A percentile compares a stretch with the other conserved stretches of the same genome.
Conservation (phyloP, 1,140 invertebrate species). For the Sitophilus oryzae region DNA sequence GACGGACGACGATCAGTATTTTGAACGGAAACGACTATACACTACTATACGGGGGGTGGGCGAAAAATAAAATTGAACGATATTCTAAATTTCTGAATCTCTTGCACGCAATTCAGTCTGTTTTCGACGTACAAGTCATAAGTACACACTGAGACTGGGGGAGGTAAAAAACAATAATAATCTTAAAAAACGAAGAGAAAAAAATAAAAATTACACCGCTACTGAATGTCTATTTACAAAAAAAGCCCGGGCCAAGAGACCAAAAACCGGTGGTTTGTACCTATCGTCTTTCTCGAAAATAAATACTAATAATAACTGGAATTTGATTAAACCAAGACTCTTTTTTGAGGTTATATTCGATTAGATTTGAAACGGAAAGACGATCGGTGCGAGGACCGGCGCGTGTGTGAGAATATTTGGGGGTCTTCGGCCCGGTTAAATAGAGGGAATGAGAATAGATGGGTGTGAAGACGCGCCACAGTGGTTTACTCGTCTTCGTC, state of each 20-base stretch:
- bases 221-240: constrained; percentile 31
- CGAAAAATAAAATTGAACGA: not conserved
- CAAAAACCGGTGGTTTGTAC: too few species aligned
- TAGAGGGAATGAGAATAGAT: constrained; percentile 29
- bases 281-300: too few species aligned
- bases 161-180: constrained; percentile 17
- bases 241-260: constrained; percentile 2
- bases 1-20: too few species aligned
- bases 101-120: too few species aligned
- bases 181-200: constrained; percentile 23
- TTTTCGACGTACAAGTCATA: too few species aligned
- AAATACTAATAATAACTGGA: too few species aligned
- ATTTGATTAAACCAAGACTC: too few species aligned
- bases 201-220: constrained; percentile 21
- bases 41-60: too few species aligned
- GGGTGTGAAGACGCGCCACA: constrained; percentile 10
- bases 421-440: constrained; percentile 2
- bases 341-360: not conserved
- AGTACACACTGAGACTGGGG: constrained; percentile 30
- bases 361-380: not conserved
- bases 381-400: not conserved
- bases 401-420: not conserved
- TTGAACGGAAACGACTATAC: too few species aligned
- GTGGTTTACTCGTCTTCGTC: constrained; percentile 37
- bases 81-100: not conserved